Evolutionary conservation across 2,888 invertebrate genomes (phyloP), one percentile per base, ranked within the genome.

Genomic region (Cetonia aurata): DNA sequence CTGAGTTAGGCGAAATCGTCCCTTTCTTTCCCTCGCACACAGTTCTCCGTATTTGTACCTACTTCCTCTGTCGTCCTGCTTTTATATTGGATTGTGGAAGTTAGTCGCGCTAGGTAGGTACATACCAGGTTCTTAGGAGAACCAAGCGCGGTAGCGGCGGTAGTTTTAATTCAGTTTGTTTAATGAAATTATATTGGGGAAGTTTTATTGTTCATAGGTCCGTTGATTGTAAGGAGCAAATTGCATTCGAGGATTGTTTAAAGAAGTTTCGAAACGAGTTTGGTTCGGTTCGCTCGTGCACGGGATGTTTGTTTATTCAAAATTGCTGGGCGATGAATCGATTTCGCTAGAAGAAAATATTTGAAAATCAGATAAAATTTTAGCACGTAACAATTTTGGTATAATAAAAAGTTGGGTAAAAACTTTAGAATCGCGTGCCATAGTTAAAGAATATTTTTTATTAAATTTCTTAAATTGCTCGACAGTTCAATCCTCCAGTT

Each of bases 151-250:
- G 37, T 8, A 10, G 17, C 48, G 37, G 37, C 37, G 37, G 37
- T 50, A 37, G 62, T 37, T 50, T 65, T 65, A 65, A 65, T 65
- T 50, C 52, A 65, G 50, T 65, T 65, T 65, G 62, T 33, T 37
- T 65, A 65, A 65, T 65, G 62, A 50, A 65, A 65, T 65, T 65
- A 65, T 65, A 65, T 65, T 37, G 62, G 46, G 37, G 50, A 65
- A 65, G 62, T 65, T 65, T 65, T 65, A 65, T 65, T 50, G 50
- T 65, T 65, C 50, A 65, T 50, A 50, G 50, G 62, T 52, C 33
- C 17, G 62, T 50, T 37, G 50, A 65, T 52, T 65, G 37, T 65
- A 37, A 17, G 19, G 17, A 65, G 6, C 17, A 65, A 52, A 65
- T 65, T 65, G 50, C 62, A 37, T 65, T 65, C 50, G 13, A 33